phyloP scores from a whole-genome alignment of 2,888 invertebrate species.

The Pollenia labialis region DNA sequence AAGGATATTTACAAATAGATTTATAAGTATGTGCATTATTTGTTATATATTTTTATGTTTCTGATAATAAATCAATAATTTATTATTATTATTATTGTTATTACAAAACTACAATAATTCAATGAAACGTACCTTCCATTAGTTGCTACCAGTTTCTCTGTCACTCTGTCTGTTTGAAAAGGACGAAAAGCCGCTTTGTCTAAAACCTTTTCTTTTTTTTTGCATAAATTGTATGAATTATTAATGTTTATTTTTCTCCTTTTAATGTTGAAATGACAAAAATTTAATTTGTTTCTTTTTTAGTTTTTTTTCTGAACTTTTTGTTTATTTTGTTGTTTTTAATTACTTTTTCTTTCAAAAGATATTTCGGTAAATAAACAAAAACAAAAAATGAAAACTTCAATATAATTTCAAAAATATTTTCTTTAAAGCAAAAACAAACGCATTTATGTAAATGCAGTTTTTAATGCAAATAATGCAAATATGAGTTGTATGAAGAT shows the following conservation, averaged over 20 bases:
- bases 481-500: not conserved
- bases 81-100: not conserved
- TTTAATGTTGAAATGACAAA: slow-evolving; percentile 38
- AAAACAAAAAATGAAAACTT: slow-evolving; percentile 32
- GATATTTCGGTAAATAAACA: slow-evolving; percentile 15
- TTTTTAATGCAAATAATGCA: slow-evolving; percentile 10
- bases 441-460: slow-evolving; percentile 23
- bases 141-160: not conserved
- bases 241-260: slow-evolving; percentile 23
- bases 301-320: not conserved
- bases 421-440: slow-evolving; percentile 39
- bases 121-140: slow-evolving; percentile 58
- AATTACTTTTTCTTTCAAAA: slow-evolving; percentile 51
- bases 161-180: not conserved
- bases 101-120: not conserved
- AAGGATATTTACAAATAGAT: not conserved
- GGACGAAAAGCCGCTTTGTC: slow-evolving; percentile 1
- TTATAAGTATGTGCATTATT: too few relatives aligned
- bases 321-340: slow-evolving; percentile 52
- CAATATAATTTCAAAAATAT: slow-evolving; percentile 52
- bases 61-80: slow-evolving; percentile 60
- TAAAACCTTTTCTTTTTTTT: not conserved
- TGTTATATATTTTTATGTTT: not conserved
- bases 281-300: slow-evolving; percentile 18
- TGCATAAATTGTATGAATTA: slow-evolving; percentile 14